phyloP scores from a whole-genome alignment of 2,113 vertebrate species.

The Ophiodon elongatus region DNA sequence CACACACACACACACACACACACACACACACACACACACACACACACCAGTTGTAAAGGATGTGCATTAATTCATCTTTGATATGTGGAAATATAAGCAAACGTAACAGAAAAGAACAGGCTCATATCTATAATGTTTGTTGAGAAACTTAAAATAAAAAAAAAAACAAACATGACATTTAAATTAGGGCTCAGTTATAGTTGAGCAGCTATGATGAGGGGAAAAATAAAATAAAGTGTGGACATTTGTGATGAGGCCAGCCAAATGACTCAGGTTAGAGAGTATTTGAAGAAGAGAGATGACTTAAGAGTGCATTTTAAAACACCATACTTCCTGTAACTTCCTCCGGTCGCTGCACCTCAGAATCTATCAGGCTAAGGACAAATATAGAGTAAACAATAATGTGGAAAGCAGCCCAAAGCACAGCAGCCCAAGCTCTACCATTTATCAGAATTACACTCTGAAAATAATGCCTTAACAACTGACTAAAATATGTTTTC shows the following conservation, averaged over 20 bases:
- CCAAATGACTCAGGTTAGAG: constrained; percentile 12
- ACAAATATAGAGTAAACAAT: constrained; percentile 11
- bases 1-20: constrained; percentile 35
- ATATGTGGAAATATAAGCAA: constrained; percentile 55
- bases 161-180: constrained; percentile 33
- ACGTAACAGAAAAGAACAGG: constrained; percentile 55
- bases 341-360: background rate
- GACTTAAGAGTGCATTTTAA: background rate
- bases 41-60: constrained; percentile 65
- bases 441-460: background rate
- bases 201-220: background rate
- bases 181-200: background rate
- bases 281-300: background rate
- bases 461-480: constrained; percentile 12
- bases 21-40: background rate
- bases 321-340: constrained; percentile 2
- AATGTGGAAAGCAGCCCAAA: background rate
- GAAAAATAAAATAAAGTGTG: background rate
- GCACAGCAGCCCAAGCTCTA: background rate
- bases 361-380: background rate
- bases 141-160: background rate
- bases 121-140: constrained; percentile 25
- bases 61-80: constrained; percentile 52
- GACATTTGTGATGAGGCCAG: background rate
- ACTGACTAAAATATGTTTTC: background rate